These are phyloP conservation scores for Megaceryle alcyon DNA, from an alignment of 2,797 vertebrate genomes.

Conservation along the genomic window DNA sequence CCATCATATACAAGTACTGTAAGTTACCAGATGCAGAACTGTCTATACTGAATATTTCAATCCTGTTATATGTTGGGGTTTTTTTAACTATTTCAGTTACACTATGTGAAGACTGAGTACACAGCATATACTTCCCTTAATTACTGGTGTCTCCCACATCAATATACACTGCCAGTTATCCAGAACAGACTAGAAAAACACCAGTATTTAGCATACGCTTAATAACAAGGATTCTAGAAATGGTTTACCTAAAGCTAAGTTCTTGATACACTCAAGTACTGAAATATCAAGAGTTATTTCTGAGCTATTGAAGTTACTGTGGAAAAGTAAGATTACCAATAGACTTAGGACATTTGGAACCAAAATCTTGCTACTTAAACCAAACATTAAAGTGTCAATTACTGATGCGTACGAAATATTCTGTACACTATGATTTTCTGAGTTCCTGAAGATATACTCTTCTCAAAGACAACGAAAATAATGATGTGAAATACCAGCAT, in stretches of 20 bases:
- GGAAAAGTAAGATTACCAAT: background rate
- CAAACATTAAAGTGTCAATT: background rate
- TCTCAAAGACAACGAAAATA: background rate
- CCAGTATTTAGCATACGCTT: background rate
- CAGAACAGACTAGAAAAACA: background rate
- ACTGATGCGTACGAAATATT: background rate
- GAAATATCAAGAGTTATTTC: background rate
- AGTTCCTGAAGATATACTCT: background rate
- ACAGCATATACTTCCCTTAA: background rate
- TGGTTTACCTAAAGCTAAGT: background rate
- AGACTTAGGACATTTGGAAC: background rate
- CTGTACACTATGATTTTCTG: background rate
- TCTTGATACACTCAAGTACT: background rate
- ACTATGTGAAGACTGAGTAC: background rate
- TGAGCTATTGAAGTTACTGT: background rate
- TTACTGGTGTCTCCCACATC: background rate
- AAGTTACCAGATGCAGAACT: background rate
- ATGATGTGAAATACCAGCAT: background rate
- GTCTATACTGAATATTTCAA: background rate
- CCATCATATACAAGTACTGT: background rate
- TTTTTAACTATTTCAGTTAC: background rate
- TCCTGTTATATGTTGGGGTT: background rate
- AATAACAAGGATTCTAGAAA: background rate
- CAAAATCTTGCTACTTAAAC: background rate
- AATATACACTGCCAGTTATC: background rate